Percentiles rank a stretch among this genome's conserved stretches.
Evolutionary conservation across 2,797 vertebrate species (phyloP).

Genomic region (Mastacembelus armatus): DNA sequence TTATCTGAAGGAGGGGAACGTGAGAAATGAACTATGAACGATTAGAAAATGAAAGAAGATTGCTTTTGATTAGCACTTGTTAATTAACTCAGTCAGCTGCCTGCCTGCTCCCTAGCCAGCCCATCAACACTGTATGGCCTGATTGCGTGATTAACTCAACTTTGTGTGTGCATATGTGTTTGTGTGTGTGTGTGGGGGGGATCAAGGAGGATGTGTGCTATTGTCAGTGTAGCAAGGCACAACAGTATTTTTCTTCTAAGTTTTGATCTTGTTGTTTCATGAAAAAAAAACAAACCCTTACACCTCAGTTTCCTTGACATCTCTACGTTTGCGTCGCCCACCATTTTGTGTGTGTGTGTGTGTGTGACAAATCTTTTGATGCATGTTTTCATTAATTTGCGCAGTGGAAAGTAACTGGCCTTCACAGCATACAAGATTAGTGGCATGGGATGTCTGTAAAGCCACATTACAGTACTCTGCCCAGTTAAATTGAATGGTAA

Average conservation of each 20-base stretch:
- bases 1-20: constrained; percentile 52
- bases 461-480: not conserved
- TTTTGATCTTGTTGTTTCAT: constrained; percentile 41
- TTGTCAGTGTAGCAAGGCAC: not conserved
- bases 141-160: constrained; percentile 51
- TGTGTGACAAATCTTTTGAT: not conserved
- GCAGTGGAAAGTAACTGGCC: constrained; percentile 16
- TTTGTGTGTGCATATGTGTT: constrained; percentile 23
- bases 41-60: constrained; percentile 80
- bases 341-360: not conserved
- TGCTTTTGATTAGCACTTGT: constrained; percentile 77
- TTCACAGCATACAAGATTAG: constrained; percentile 33
- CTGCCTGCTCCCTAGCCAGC: constrained; percentile 56
- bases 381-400: constrained; percentile 45
- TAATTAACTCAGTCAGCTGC: constrained; percentile 73
- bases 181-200: constrained; percentile 7
- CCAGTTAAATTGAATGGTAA: constrained; percentile 9
- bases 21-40: constrained; percentile 64
- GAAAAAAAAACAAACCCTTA: constrained; percentile 35
- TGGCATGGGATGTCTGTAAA: not conserved
- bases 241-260: not conserved
- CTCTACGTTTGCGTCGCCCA: not conserved
- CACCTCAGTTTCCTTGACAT: constrained; percentile 6
- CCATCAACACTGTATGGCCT: constrained; percentile 42
- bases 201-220: not conserved